Base-by-base conservation (phyloP, 2,113 vertebrate species). In the Varanus salvator region DNA sequence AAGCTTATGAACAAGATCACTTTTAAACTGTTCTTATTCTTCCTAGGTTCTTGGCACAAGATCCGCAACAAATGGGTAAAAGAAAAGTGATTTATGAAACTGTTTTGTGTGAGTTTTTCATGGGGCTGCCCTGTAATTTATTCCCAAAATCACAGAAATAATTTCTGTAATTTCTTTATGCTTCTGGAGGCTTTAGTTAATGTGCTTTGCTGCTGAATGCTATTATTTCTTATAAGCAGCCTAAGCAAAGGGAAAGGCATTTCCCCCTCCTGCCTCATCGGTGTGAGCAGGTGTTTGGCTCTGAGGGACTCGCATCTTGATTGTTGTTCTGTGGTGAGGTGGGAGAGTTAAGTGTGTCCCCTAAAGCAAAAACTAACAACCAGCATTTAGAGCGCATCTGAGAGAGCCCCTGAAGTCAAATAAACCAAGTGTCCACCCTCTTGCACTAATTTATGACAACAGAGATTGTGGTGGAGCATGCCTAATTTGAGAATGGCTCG, bases 201-300 rank as follows among this genome's bases (percentile, higher is more conserved):
- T 71, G 82, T 38, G 91, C 86, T 38, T 90, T 76, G 93, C 76
- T 94, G 94, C 81, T 84, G 54, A 88, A 81, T 48, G 87, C 29
- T 88, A 94, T 89, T 91, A 29, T 89, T 94, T 94, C 95, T 91
- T 93, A 89, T 92, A 89, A 86, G 77, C 92, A 69, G 60, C 7
- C 89, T 9, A 90, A 78, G 80, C 92, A 93, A 90, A 90, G 57
- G 25, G 60, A 90, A 90, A 90, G 48, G 83, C 77, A 57, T 94
- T 15, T 48, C 68, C 29, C 80, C 77, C 91, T 91, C 94, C 91
- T 92, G 89, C 86, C 57, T 91, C 60, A 64, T 64, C 87, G 93
- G 80, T 69, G 78, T 93, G 93, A 94, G 92, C 95, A 96, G 95
- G 95, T 96, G 95, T 95, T 96, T 96, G 89, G 95, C 93, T 96